Percentiles rank a stretch among this genome's conserved stretches.
phyloP scores from a whole-genome alignment of 2,888 invertebrate genomes.

The Apocheima hispidaria region DNA sequence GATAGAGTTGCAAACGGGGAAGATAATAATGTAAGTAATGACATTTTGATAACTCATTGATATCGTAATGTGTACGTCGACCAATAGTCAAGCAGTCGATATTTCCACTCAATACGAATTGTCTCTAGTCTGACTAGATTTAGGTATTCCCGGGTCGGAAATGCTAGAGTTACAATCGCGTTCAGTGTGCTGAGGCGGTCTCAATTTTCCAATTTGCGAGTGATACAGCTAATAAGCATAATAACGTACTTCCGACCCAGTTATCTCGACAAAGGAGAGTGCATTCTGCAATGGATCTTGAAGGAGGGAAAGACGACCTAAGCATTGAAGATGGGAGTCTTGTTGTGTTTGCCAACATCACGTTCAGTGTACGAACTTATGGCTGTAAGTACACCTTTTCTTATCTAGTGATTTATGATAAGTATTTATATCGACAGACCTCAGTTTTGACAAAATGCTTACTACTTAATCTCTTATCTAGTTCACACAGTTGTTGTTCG shows the following conservation, averaged over 20 bases:
- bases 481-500: not conserved
- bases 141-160: not conserved
- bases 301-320: slow-evolving; percentile 66
- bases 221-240: slow-evolving; percentile 48
- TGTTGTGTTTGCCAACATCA: slow-evolving; percentile 61
- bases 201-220: slow-evolving; percentile 67
- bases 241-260: slow-evolving; percentile 52
- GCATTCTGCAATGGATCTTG: slow-evolving; percentile 66
- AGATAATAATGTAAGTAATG: slow-evolving; percentile 34
- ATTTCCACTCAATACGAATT: not conserved
- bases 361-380: slow-evolving; percentile 21
- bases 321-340: slow-evolving; percentile 70
- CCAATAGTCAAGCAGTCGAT: slow-evolving; percentile 17
- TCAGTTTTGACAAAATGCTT: not conserved
- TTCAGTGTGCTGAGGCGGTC: slow-evolving; percentile 42
- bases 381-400: slow-evolving; percentile 16
- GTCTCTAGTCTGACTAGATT: not conserved
- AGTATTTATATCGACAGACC: not conserved
- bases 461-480: not conserved
- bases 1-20: slow-evolving; percentile 20
- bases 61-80: slow-evolving; percentile 20
- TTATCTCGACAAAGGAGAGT: slow-evolving; percentile 39
- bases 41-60: slow-evolving; percentile 39
- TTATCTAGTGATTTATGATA: not conserved
- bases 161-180: slow-evolving; percentile 10